Evolutionary conservation across 23 tunicate species (phyloP).

Genomic region (Phallusia fumigata): DNA sequence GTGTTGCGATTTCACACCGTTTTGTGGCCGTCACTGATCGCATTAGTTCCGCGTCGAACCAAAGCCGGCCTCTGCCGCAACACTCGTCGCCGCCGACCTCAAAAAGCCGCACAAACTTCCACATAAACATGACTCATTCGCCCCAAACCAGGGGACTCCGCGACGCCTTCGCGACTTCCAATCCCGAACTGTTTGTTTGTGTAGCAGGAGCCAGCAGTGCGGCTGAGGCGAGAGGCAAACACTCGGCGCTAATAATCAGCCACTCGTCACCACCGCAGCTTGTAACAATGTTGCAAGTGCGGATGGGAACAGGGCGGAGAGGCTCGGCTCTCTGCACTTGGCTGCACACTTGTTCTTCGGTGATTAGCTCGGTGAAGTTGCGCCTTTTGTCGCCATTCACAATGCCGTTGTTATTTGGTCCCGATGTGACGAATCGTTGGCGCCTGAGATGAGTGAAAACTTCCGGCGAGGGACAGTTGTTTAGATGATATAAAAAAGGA

Average conservation of each 20-base stretch:
- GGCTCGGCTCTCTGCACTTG: background rate
- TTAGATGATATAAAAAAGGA: too few relatives aligned
- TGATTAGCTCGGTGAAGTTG: background rate
- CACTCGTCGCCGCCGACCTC: background rate
- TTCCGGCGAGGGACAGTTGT: too few relatives aligned
- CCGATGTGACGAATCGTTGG: background rate
- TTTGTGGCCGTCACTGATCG: background rate
- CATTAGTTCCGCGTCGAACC: background rate
- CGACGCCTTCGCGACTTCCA: background rate
- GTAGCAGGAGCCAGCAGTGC: background rate
- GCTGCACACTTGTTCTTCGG: background rate
- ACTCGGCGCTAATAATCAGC: conserved; percentile 5
- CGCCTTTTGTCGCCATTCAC: background rate
- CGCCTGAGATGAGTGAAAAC: background rate
- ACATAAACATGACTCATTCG: background rate
- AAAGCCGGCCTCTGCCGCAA: background rate
- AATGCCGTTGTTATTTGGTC: too few relatives aligned
- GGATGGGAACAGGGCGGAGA: background rate
- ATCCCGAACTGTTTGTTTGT: conserved; percentile 1
- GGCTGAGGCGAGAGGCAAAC: conserved; percentile 2
- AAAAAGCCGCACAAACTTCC: background rate
- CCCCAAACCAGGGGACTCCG: background rate
- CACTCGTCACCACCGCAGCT: background rate
- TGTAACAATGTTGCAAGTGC: conserved; percentile 11
- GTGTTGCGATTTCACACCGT: background rate